A percentile compares a stretch with the other conserved stretches of the same genome.
These are phyloP conservation scores for Dipodomys ordii DNA, from an alignment of 2,113 vertebrate species.

Conservation along the genomic window DNA sequence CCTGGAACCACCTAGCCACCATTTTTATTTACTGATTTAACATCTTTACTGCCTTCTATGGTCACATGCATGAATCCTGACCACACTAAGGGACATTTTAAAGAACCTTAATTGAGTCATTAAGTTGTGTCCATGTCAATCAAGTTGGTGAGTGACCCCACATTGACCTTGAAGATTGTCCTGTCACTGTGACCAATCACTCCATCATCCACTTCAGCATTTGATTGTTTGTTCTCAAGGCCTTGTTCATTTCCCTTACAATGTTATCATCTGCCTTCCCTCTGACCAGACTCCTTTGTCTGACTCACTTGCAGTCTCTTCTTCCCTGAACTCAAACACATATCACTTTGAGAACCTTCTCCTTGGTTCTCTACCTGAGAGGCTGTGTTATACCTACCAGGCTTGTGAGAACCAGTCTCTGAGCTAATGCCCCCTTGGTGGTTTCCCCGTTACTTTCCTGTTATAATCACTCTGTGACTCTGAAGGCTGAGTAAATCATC, in stretches of 20 bases:
- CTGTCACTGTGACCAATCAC: background rate
- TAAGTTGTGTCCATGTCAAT: background rate
- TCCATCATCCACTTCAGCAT: background rate
- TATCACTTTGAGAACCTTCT: background rate
- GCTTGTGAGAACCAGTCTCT: background rate
- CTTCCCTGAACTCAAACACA: background rate
- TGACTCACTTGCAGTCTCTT: background rate
- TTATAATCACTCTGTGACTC: background rate
- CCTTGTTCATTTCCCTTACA: background rate
- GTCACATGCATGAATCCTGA: background rate
- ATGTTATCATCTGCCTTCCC: background rate
- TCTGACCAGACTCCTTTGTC: background rate
- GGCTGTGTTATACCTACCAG: background rate
- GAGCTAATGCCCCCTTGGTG: background rate
- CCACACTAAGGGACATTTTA: background rate
- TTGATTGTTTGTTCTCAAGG: background rate
- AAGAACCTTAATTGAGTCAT: background rate
- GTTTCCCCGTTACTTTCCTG: background rate
- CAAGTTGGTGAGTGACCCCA: background rate
- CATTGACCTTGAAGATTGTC: background rate
- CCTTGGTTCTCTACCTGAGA: background rate
- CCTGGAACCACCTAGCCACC: background rate
- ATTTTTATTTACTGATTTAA: constrained; percentile 25
- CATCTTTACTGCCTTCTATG: background rate
- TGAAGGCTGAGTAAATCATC: background rate